Evolutionary conservation across 2,888 invertebrate species (phyloP).

Genomic region (Hololepta plana): DNA sequence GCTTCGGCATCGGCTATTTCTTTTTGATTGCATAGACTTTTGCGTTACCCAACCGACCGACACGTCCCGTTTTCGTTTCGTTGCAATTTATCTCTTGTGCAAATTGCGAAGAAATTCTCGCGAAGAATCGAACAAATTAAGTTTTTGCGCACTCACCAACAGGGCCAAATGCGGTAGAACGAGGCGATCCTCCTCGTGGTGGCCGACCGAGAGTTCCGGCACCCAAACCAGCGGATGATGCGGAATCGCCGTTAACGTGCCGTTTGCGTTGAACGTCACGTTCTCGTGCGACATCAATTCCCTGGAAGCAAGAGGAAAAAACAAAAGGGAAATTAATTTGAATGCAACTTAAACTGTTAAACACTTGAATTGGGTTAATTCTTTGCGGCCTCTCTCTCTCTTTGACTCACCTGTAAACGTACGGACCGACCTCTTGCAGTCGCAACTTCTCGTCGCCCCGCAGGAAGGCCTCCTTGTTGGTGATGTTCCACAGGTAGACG

Average conservation of each 20-base stretch:
- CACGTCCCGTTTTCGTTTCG: too few relatives aligned
- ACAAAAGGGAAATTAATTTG: too few relatives aligned
- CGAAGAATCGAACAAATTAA: too few relatives aligned
- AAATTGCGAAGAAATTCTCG: too few relatives aligned
- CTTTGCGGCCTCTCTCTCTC: too few relatives aligned
- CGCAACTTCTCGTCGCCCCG: conserved; percentile 50
- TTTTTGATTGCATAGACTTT: too few relatives aligned
- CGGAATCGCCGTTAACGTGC: conserved; percentile 51
- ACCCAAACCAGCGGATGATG: conserved; percentile 58
- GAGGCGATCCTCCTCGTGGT: conserved; percentile 53
- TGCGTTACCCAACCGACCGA: too few relatives aligned
- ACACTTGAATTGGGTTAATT: too few relatives aligned
- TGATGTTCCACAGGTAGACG: conserved; percentile 68
- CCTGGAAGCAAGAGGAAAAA: conserved; percentile 29
- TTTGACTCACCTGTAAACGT: conserved; percentile 66
- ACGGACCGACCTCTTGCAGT: conserved; percentile 68
- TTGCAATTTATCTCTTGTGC: too few relatives aligned
- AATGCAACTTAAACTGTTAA: too few relatives aligned
- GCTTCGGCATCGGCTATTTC: too few relatives aligned
- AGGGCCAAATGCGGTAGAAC: conserved; percentile 69
- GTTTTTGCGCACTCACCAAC: conserved; percentile 66
- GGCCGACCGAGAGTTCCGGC: conserved; percentile 57
- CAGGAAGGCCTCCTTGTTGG: conserved; percentile 63
- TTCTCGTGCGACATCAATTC: conserved; percentile 53
- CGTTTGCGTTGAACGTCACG: conserved; percentile 54